Evolutionary conservation across 2,113 vertebrate genomes (phyloP), one percentile per base, ranked within the genome.

Genomic region (Jaculus jaculus): DNA sequence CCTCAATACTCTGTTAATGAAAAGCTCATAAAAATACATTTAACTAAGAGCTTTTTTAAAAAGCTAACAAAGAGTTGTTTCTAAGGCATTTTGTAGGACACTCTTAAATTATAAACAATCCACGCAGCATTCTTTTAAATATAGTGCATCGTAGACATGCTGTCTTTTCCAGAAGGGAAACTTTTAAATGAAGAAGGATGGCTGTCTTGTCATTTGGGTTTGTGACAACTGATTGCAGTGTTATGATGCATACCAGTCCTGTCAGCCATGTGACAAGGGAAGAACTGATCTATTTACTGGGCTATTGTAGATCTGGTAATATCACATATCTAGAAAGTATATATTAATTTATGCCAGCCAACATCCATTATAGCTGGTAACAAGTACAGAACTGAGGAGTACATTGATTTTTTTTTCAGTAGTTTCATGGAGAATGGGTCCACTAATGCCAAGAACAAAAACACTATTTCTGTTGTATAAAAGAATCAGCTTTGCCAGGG

Each of bases 71-170:
- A 95, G 90, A 97, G 82, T 89, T 89, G 94, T 96, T 98, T 96
- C 88, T 94, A 96, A 97, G 89, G 87, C 89, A 84, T 95, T 97
- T 97, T 96, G 96, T 95, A 94, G 89, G 92, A 96, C 79, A 90
- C 93, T 96, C 79, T 96, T 96, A 96, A 98, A 97, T 98, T 95
- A 94, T 97, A 96, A 96, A 95, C 94, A 94, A 96, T 72, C 1
- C 0, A 63, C 84, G 92, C 3, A 37, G 39, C 39, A 47, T n/a
- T 95, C 63, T 84, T 94, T 95, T 78, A 34, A 85, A 92, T 85
- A 71, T 42, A 95, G 94, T 96, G 84, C 75, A 68, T 2, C 94
- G 94, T 96, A 92, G 75, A 93, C 85, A 93, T 89, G 51, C 71
- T 94, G 78, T 83, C 78, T 96, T 66, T 93, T 96, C 84, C 80